Evolutionary conservation across 2,888 invertebrate species (phyloP), one percentile per base, ranked within the genome.

Genomic region (Phrixothrix hirtus): DNA sequence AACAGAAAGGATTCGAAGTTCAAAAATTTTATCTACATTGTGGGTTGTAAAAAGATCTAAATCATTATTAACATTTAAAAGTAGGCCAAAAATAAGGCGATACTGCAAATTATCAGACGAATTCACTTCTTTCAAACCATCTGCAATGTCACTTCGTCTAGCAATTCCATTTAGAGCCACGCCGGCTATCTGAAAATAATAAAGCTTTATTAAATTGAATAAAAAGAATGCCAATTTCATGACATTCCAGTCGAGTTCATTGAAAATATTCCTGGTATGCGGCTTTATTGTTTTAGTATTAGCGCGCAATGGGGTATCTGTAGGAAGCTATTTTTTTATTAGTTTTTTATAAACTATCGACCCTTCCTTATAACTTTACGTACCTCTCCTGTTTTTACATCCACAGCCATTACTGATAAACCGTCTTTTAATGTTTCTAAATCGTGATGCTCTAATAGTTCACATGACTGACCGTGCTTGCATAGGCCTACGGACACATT

Each of bases 1-100:
- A 13, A 92, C 90, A 5, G 89, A 89, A 27, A 92, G 81, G 61
- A 92, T 91, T 55, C 91, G 81, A 63, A 89, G 83, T 76, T 92
- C 92, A 68, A 92, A 84, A 35, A 90, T 81, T 63, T 83, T 81
- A 12, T 87, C 84, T 34, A 88, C 85, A 56, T 81, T 71, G 71
- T 84, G 88, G 58, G 78, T 79, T 7, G 72, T 76, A 69, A 90
- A 92, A 12, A 92, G 76, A 71, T 89, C 83, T 51, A 86, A 69
- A 59, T 84, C 83, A 39, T 83, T 80, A 72, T 87, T 89, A 37
- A 86, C 81, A 32, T 81, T 81, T 75, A 89, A 87, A 12, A 92
- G 79, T 55, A 91, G 81, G 38, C 85, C 85, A 70, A 91, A 90
- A 62, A 92, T 90, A 72, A 84, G 86, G 71, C 86, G 87, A 73